Base-by-base conservation (phyloP, 2,113 vertebrate genomes). In the Cygnus buccinator region DNA sequence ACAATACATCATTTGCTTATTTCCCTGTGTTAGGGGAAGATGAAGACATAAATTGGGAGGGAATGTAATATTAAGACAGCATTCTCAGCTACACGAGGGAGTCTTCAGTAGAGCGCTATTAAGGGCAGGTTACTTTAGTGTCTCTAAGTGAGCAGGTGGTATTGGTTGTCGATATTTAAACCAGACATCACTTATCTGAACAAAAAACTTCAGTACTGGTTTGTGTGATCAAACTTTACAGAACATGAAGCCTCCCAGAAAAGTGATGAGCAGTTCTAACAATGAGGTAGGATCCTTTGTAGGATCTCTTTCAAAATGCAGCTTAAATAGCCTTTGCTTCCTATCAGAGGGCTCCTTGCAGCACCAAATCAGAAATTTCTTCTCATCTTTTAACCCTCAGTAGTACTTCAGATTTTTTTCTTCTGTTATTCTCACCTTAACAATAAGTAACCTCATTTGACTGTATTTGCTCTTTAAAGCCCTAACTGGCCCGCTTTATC, bases 171-270 rank as follows among this genome's bases (percentile, higher is more conserved):
- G 58, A 54, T 93, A 6, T 94, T 86, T 94, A 95, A 94, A 89
- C 61, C 88, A 93, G 86, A 65, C 90, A 78, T 90, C 79, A 61
- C 83, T 90, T 92, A 88, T 93, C 62, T 92, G 65, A 92, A 92
- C 77, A 94, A 92, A 78, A 91, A 95, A 87, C 86, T 67, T 97
- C 92, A 96, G 95, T 96, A 57, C 84, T 94, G 94, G 90, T 96
- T 94, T 96, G 84, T 96, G 92, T 96, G 95, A 90, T 97, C 95
- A 93, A 96, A 97, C 95, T 97, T 97, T 93, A 84, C 95, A 96
- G 95, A 97, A 92, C 87, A 95, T 75, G 95, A 96, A 95, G 94
- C 90, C 79, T 96, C 66, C 96, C 94, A 96, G 95, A 96, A 96
- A 96, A 95, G 80, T 89, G 95, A 92, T 97, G 95, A 97, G 83